Percentiles rank a stretch among this genome's conserved stretches.
phyloP scores from a whole-genome alignment of 92 coral and sea anemone species.

The Phenganax marumi region DNA sequence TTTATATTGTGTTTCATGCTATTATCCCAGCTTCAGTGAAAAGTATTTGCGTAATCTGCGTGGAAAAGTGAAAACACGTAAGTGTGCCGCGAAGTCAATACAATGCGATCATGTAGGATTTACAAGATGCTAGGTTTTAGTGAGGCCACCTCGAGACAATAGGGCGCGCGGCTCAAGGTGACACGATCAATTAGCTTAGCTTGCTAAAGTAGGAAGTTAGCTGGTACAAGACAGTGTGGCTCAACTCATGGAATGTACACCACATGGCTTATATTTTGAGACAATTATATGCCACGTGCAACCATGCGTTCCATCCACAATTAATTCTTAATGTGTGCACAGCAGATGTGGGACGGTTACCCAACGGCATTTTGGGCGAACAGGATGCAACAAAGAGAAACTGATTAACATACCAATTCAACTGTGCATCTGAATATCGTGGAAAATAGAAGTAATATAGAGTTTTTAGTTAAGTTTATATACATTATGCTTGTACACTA shows the following conservation, averaged over 20 bases:
- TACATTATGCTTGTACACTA: too few relatives aligned
- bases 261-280: slow-evolving; percentile 10
- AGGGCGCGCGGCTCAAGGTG: slow-evolving; percentile 8
- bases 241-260: background rate
- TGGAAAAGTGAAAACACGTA: slow-evolving; percentile 12
- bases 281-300: slow-evolving; percentile 7
- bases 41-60: slow-evolving; percentile 16
- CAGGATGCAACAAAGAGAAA: background rate
- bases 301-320: background rate
- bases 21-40: background rate
- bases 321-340: background rate
- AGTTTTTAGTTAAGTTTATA: too few relatives aligned
- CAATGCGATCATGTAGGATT: slow-evolving; percentile 19
- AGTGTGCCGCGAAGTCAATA: background rate
- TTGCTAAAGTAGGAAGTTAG: slow-evolving; percentile 13
- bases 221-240: background rate
- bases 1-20: slow-evolving; percentile 2
- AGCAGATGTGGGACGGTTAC: slow-evolving; percentile 2
- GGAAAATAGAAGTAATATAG: too few relatives aligned
- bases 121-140: background rate
- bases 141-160: slow-evolving; percentile 9
- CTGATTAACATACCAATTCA: background rate
- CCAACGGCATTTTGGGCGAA: background rate
- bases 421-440: background rate
- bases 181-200: background rate